Percentiles rank a stretch among this genome's conserved stretches.
Evolutionary conservation across 2,113 vertebrate genomes (phyloP).

Genomic region (Capreolus pygargus): DNA sequence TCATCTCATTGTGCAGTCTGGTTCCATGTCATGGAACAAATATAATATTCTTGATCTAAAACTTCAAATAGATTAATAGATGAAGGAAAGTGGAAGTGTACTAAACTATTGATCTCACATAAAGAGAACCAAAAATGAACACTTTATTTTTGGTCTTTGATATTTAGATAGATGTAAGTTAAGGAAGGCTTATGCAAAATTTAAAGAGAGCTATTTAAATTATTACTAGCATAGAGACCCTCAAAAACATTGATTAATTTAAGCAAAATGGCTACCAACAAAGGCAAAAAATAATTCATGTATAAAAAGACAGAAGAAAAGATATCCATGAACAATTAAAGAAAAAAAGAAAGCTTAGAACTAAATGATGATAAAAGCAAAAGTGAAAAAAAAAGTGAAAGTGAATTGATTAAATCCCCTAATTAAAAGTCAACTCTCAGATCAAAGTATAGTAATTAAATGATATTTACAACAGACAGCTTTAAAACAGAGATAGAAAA

Average conservation of each 20-base stretch:
- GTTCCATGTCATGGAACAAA: background rate
- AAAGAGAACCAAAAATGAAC: background rate
- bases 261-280: background rate
- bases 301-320: background rate
- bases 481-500: background rate
- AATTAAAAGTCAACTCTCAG: slow-evolving; percentile 15
- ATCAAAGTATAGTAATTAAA: slow-evolving; percentile 7
- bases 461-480: background rate
- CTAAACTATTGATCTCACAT: background rate
- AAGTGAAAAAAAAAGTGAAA: background rate
- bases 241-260: slow-evolving; percentile 8
- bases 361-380: background rate
- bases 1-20: background rate
- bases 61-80: slow-evolving; percentile 45
- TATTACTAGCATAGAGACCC: background rate
- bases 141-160: slow-evolving; percentile 35
- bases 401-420: background rate
- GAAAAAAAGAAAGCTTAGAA: background rate
- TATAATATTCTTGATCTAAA: slow-evolving; percentile 17
- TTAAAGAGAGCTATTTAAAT: background rate
- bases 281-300: background rate
- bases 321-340: background rate
- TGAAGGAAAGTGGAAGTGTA: background rate
- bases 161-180: slow-evolving; percentile 30
- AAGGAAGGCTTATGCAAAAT: background rate